Evolutionary conservation across 1,140 invertebrate genomes (phyloP).

Genomic region (Cyrtorhinus lividipennis): DNA sequence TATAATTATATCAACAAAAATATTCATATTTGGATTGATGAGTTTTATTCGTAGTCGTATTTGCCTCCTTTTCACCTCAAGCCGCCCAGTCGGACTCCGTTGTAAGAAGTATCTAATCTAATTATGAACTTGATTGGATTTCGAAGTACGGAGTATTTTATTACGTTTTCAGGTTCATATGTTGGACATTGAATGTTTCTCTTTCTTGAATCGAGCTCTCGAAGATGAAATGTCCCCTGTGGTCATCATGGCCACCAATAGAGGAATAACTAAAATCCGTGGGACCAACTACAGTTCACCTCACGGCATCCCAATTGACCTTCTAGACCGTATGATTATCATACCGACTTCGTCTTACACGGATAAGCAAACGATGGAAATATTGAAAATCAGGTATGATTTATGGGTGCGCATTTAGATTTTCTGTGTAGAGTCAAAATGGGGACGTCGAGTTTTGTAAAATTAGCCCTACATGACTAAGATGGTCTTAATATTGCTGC

Average conservation of each 20-base stretch:
- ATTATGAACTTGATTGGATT: too few relatives aligned
- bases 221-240: constrained; percentile 96
- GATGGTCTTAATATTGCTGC: constrained; percentile 14
- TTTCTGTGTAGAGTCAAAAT: background rate
- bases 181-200: constrained; percentile 98
- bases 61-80: too few relatives aligned
- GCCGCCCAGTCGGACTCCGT: too few relatives aligned
- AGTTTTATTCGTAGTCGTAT: too few relatives aligned
- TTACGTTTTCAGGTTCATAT: constrained; percentile 96
- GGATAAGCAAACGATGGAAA: constrained; percentile 80
- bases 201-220: constrained; percentile 88
- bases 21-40: too few relatives aligned
- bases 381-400: constrained; percentile 63
- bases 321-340: constrained; percentile 91
- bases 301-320: constrained; percentile 92
- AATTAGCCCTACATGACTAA: background rate
- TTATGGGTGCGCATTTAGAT: background rate
- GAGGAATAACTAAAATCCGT: constrained; percentile 88
- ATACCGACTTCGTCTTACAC: constrained; percentile 80
- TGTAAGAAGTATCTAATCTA: too few relatives aligned
- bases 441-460: background rate
- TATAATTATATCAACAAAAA: too few relatives aligned
- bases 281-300: constrained; percentile 84
- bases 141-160: too few relatives aligned
- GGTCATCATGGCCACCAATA: constrained; percentile 98